Conservation (phyloP, 2,888 invertebrate species). For the Heliconius erato region DNA sequence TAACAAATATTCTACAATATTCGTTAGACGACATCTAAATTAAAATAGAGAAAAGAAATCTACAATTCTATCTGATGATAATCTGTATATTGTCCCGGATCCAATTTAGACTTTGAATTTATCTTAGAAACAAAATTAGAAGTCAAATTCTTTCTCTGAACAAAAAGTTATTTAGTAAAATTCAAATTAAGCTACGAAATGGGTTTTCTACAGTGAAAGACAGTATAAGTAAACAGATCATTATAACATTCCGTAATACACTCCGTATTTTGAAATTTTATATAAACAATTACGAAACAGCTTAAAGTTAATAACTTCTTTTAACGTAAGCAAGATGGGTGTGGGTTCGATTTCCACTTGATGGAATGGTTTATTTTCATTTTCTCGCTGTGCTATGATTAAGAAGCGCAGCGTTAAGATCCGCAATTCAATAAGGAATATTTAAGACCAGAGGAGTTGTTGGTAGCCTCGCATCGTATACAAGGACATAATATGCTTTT, state of each 20-base stretch:
- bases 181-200: slow-evolving; percentile 13
- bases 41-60: neutral
- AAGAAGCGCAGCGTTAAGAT: neutral
- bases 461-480: too few species aligned
- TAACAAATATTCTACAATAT: too few species aligned
- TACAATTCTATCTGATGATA: slow-evolving; percentile 10
- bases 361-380: neutral
- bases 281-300: neutral
- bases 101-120: slow-evolving; percentile 22
- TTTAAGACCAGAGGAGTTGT: too few species aligned
- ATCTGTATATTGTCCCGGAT: slow-evolving; percentile 12
- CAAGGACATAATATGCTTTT: too few species aligned
- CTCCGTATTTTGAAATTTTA: neutral
- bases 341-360: neutral
- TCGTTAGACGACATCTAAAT: neutral
- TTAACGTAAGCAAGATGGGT: neutral
- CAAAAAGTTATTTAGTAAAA: slow-evolving; percentile 12
- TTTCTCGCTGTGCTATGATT: neutral
- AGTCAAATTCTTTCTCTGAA: slow-evolving; percentile 4
- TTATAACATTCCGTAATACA: slow-evolving; percentile 1
- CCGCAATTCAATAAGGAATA: neutral
- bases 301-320: neutral
- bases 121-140: slow-evolving; percentile 5
- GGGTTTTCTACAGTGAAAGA: neutral
- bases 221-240: neutral